Evolutionary conservation across 1,140 invertebrate species (phyloP).

Genomic region (Aporrectodea caliginosa): DNA sequence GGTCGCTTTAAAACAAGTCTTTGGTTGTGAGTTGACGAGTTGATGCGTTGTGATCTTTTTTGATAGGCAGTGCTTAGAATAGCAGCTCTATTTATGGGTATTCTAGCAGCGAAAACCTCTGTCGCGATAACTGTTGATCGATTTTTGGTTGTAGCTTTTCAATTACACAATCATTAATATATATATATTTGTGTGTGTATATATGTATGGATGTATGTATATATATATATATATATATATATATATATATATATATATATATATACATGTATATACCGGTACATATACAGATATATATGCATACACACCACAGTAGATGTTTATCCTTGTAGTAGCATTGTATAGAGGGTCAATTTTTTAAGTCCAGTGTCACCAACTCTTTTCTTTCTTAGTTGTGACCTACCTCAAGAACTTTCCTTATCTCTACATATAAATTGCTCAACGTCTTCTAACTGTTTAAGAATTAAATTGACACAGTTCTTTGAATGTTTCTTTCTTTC

Average conservation of each 20-base stretch:
- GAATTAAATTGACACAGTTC: no score
- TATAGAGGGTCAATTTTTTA: no score
- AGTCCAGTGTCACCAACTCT: no score
- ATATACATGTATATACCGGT: not conserved
- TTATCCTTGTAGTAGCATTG: no score
- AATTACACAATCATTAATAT: not conserved
- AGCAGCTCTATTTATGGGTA: not conserved
- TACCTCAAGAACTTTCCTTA: no score
- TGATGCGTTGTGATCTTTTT: not conserved
- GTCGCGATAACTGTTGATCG: not conserved
- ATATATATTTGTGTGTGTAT: not conserved
- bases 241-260: not conserved
- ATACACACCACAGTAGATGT: no score
- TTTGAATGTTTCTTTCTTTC: no score
- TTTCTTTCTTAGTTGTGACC: no score
- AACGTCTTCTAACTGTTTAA: no score
- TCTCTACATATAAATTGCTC: no score
- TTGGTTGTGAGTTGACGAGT: not conserved
- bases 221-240: not conserved
- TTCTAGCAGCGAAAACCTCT: not conserved
- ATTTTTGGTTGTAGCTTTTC: not conserved
- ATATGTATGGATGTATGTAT: not conserved
- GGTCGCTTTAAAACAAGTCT: not conserved
- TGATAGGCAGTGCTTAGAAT: not conserved
- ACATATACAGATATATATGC: no score